Conservation (phyloP, 2,113 vertebrate genomes). For the Lepisosteus oculatus region DNA sequence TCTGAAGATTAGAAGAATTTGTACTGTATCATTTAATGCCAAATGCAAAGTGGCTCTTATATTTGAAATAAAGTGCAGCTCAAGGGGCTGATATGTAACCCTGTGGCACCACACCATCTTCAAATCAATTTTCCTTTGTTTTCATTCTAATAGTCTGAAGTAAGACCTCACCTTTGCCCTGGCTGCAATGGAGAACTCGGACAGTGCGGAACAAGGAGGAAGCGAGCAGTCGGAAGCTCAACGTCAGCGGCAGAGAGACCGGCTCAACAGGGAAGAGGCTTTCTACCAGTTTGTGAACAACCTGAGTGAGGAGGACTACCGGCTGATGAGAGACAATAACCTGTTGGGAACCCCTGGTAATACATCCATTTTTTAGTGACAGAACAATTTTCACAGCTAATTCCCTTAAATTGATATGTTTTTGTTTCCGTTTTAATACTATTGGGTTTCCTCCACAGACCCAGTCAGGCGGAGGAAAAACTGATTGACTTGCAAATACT, state of each 20-base stretch:
- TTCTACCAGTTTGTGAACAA: constrained; percentile 99
- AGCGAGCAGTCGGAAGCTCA: constrained; percentile 86
- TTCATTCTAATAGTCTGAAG: neutral
- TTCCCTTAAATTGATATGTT: no score
- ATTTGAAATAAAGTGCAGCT: no score
- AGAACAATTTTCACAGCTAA: no score
- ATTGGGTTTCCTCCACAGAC: no score
- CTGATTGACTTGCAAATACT: no score
- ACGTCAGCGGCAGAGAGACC: constrained; percentile 87
- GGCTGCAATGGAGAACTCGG: constrained; percentile 85
- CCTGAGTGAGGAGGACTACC: constrained; percentile 95
- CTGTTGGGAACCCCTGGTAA: constrained; percentile 94
- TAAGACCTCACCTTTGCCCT: constrained; percentile 40
- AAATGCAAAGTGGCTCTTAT: no score
- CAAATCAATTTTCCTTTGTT: neutral
- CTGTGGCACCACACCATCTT: no score
- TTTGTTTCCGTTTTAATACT: no score
- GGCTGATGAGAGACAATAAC: constrained; percentile 98
- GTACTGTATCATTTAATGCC: no score
- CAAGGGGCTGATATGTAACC: no score
- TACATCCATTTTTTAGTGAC: neutral
- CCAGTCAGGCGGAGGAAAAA: no score
- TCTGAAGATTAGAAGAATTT: no score
- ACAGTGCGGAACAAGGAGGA: constrained; percentile 82
- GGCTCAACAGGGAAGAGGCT: constrained; percentile 89